Evolutionary conservation across 2,113 vertebrate species (phyloP), one percentile per base, ranked within the genome.

Genomic region (Penelope pileata): DNA sequence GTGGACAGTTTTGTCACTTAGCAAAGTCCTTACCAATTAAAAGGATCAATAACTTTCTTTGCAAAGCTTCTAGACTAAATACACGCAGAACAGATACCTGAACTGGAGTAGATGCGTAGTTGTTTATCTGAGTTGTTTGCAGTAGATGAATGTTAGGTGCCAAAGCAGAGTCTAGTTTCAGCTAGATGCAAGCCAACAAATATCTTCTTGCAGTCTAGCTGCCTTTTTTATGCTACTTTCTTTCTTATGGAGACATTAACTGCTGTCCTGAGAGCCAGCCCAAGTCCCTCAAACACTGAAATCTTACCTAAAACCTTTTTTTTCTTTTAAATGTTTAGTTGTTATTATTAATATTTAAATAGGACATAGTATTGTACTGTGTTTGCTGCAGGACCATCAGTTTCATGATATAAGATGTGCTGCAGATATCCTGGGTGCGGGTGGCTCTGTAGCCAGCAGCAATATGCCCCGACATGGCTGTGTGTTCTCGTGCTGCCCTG

Each of bases 41-140:
- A 90, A 89, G 66, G 70, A 90, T 96, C 92, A 76, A 94, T 93
- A 95, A 78, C 14, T 32, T 88, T 86, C 47, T 72, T 82, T 48
- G 10, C 7, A 2, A 36, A 83, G 30, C 58, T 54, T 88, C 66
- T 50, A 93, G 51, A 60, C 45, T 3, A 38, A 58, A 74, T 9
- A 59, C 6, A 58, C 47, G 16, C n/a, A 48, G 73, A 68, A 30
- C 19, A 74, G 82, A 16, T 15, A 73, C 54, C 67, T 74, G 62
- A 80, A 54, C 40, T 73, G 59, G 59, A 76, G 47, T n/a, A 68
- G 85, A 59, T 58, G 59, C 45, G 43, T 19, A 48, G 75, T 30
- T 73, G 63, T 79, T 90, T 62, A 43, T 68, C 54, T 16, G 70
- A 62, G 58, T 24, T 43, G 63, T 36, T 60, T 80, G 59, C 63